phyloP scores from a whole-genome alignment of 2,797 vertebrate species.

The Chelidonichthys spinosus region DNA sequence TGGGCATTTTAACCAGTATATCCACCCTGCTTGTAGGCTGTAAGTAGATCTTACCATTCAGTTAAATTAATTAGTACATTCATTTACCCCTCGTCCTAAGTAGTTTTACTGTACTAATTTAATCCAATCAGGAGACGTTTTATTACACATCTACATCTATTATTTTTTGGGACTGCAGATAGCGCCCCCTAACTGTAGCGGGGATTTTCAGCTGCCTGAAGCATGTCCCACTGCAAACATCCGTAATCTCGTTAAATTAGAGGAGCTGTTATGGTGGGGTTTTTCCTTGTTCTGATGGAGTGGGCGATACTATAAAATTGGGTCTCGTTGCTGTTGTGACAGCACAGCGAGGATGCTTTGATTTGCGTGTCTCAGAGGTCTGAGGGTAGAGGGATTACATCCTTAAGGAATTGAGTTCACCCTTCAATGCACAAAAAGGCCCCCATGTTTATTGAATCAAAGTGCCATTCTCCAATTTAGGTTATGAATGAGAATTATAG shows the following conservation, averaged over 20 bases:
- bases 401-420: constrained; percentile 47
- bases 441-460: constrained; percentile 57
- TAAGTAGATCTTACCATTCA: neutral
- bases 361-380: constrained; percentile 52
- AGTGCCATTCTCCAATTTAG: constrained; percentile 10
- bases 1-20: neutral
- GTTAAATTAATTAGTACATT: neutral
- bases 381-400: constrained; percentile 48
- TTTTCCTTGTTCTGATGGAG: constrained; percentile 7
- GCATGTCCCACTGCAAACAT: too few relatives aligned
- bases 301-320: constrained; percentile 10
- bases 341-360: constrained; percentile 36
- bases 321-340: constrained; percentile 35
- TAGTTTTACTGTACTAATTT: neutral
- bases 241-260: neutral
- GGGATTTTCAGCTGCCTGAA: neutral
- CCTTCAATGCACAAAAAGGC: constrained; percentile 47
- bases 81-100: neutral
- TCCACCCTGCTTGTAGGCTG: neutral
- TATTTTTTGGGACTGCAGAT: neutral
- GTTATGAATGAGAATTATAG: constrained; percentile 27
- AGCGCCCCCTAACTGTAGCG: neutral
- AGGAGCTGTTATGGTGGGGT: neutral
- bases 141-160: too few relatives aligned
- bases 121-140: too few relatives aligned